Evolutionary conservation across 2,797 vertebrate species (phyloP).

Genomic region (Semaprochilodus insignis): DNA sequence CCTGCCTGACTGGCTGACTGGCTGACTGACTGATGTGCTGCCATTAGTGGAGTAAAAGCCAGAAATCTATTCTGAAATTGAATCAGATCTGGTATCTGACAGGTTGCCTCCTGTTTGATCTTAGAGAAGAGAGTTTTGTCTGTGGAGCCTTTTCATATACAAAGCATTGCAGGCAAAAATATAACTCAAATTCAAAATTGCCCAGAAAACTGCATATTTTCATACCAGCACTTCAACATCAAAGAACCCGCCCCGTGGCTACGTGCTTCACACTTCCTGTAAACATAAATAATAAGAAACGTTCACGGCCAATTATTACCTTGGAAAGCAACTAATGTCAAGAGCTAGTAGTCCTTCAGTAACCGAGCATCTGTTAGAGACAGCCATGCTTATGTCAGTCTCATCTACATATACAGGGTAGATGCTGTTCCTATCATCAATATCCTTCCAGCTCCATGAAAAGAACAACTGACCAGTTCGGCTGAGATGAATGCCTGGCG

Average conservation of each 20-base stretch:
- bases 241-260: neutral
- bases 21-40: constrained; percentile 41
- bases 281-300: neutral
- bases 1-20: too few relatives aligned
- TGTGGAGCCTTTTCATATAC: neutral
- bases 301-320: neutral
- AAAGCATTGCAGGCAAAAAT: neutral
- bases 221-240: neutral
- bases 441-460: neutral
- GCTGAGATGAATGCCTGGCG: too few relatives aligned
- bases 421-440: too few relatives aligned
- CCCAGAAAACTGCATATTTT: neutral
- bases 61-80: constrained; percentile 50
- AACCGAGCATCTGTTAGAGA: neutral
- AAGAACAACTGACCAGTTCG: constrained; percentile 1
- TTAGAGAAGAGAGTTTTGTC: constrained; percentile 34
- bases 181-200: neutral
- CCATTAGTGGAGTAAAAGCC: constrained; percentile 43
- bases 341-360: neutral
- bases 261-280: neutral
- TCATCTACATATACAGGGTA: neutral
- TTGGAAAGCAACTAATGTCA: neutral
- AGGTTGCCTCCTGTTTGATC: constrained; percentile 43
- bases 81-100: constrained; percentile 50
- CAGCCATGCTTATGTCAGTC: neutral